Evolutionary conservation across 1,140 invertebrate genomes (phyloP).

Genomic region (Sarcophaga peregrina): DNA sequence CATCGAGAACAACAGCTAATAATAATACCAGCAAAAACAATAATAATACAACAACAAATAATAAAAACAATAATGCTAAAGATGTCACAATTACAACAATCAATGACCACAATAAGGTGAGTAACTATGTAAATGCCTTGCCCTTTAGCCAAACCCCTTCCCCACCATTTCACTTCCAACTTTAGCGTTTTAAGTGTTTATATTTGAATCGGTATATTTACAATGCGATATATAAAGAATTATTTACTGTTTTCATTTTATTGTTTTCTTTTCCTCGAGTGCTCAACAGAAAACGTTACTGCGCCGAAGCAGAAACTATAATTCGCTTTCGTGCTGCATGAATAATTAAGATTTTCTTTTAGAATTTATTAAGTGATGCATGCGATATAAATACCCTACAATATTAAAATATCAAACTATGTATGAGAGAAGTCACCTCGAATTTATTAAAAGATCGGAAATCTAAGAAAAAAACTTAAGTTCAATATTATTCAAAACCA

Average conservation of each 20-base stretch:
- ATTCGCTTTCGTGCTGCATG: neutral
- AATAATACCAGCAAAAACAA: neutral
- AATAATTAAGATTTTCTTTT: too few relatives aligned
- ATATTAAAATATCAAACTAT: too few relatives aligned
- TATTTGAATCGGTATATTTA: neutral
- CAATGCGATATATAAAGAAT: neutral
- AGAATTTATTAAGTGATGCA: neutral
- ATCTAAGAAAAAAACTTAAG: too few relatives aligned
- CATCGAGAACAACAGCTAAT: neutral
- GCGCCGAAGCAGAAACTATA: conserved; percentile 23
- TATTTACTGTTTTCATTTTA: neutral
- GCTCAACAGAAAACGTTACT: neutral
- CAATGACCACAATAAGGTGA: conserved; percentile 33
- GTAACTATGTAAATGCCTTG: neutral
- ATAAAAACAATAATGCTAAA: conserved; percentile 4
- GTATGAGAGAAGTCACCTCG: too few relatives aligned
- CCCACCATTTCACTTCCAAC: neutral
- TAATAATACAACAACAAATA: neutral
- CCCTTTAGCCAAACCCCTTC: neutral
- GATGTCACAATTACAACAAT: conserved; percentile 18
- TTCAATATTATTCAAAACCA: too few relatives aligned
- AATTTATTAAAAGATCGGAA: too few relatives aligned
- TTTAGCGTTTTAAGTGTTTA: neutral
- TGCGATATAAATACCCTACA: neutral
- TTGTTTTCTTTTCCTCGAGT: neutral